Percentiles rank a stretch among this genome's conserved stretches.
Conservation (phyloP, 2,797 vertebrate species). For the Halcyon chelicuti region DNA sequence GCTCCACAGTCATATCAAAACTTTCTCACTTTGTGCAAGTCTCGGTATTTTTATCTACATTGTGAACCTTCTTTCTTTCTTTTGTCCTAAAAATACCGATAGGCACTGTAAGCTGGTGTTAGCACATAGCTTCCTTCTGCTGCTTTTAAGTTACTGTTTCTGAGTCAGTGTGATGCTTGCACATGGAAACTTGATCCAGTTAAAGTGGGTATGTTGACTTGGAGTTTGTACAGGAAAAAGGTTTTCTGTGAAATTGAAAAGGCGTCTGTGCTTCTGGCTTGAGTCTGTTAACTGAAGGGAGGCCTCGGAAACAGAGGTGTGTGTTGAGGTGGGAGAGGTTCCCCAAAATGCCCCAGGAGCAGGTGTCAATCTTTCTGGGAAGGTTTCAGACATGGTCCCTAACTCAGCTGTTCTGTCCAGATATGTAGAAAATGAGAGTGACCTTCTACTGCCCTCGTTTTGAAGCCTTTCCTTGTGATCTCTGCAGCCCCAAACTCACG, state of each 20-base stretch:
- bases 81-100: conserved; percentile 14
- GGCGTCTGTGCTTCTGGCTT: not conserved
- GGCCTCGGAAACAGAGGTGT: not conserved
- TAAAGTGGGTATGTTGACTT: not conserved
- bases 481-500: not conserved
- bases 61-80: not conserved
- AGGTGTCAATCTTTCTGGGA: not conserved
- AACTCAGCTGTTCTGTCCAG: not conserved
- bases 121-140: not conserved
- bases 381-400: not conserved
- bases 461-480: not conserved
- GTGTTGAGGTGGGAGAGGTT: not conserved
- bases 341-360: not conserved
- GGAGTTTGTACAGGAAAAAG: not conserved
- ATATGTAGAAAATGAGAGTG: not conserved
- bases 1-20: conserved; percentile 4
- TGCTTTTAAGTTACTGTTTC: not conserved
- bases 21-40: not conserved
- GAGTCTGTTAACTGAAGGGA: not conserved
- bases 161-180: not conserved
- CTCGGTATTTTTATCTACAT: not conserved
- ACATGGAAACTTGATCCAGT: not conserved
- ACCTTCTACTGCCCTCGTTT: not conserved
- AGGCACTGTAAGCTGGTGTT: not conserved
- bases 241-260: not conserved